phyloP scores from a whole-genome alignment of 2,113 vertebrate genomes.

The Silurus glanis region DNA sequence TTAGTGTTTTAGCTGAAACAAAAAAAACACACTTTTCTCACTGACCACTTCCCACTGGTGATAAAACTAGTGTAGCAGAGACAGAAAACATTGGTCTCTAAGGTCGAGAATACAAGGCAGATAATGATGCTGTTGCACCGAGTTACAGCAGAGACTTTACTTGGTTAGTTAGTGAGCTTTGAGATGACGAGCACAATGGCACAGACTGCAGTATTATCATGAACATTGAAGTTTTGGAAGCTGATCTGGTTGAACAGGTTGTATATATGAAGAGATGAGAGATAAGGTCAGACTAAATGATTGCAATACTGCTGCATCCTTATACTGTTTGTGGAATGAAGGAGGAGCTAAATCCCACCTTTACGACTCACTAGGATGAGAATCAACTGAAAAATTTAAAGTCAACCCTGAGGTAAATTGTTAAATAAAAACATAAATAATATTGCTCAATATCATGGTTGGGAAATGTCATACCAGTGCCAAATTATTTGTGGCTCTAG shows the following conservation, averaged over 20 bases:
- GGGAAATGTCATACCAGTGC: background rate
- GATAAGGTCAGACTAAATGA: background rate
- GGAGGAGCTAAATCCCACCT: too few species aligned
- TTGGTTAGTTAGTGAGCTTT: background rate
- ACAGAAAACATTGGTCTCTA: background rate
- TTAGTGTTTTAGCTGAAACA: background rate
- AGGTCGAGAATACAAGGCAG: background rate
- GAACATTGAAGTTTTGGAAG: background rate
- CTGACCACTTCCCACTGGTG: background rate
- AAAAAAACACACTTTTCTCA: background rate
- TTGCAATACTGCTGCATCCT: background rate
- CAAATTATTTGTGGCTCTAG: background rate
- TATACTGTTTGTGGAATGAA: too few species aligned
- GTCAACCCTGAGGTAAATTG: background rate
- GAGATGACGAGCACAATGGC: background rate
- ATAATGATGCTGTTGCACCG: background rate
- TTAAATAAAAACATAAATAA: background rate
- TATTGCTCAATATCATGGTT: background rate
- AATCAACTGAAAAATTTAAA: too few species aligned
- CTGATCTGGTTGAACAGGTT: background rate
- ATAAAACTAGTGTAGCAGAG: background rate
- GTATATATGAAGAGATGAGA: background rate
- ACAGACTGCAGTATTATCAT: background rate
- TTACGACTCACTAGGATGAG: too few species aligned
- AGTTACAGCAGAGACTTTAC: background rate